Conservation (phyloP, 2,113 vertebrate species). For the Psophia crepitans region DNA sequence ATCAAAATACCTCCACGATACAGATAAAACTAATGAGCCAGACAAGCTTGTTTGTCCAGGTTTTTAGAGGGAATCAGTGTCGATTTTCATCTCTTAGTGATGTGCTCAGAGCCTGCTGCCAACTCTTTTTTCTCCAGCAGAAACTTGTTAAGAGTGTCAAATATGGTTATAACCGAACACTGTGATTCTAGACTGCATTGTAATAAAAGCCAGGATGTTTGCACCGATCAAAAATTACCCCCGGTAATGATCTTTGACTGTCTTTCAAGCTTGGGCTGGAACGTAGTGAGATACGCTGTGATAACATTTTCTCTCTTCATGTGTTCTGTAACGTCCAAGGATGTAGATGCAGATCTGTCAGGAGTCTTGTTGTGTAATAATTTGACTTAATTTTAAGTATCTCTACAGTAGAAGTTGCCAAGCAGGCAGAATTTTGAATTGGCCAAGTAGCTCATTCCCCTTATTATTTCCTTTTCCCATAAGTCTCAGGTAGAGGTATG, state of each 20-base stretch:
- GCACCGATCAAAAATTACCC: neutral
- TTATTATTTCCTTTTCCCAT: neutral
- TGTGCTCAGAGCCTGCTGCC: neutral
- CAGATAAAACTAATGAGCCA: constrained; percentile 41
- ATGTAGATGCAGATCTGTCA: neutral
- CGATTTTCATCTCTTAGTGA: neutral
- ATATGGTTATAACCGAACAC: neutral
- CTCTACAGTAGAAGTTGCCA: neutral
- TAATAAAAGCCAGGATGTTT: neutral
- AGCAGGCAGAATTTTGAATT: neutral
- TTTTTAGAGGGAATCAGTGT: neutral
- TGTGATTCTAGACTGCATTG: neutral
- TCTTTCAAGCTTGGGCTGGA: rapidly evolving
- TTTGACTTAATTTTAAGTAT: neutral
- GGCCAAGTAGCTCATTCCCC: neutral
- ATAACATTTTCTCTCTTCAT: neutral
- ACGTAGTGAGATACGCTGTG: rapidly evolving
- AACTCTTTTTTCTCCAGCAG: neutral
- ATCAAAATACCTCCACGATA: constrained; percentile 12
- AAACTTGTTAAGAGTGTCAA: neutral
- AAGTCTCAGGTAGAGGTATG: neutral
- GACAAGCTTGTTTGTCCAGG: neutral
- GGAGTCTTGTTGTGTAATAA: neutral
- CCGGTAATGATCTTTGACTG: rapidly evolving
- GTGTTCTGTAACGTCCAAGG: neutral